A percentile compares a stretch with the other conserved stretches of the same genome.
Evolutionary conservation across 2,113 vertebrate genomes (phyloP).

Genomic region (Mastomys natalensis): DNA sequence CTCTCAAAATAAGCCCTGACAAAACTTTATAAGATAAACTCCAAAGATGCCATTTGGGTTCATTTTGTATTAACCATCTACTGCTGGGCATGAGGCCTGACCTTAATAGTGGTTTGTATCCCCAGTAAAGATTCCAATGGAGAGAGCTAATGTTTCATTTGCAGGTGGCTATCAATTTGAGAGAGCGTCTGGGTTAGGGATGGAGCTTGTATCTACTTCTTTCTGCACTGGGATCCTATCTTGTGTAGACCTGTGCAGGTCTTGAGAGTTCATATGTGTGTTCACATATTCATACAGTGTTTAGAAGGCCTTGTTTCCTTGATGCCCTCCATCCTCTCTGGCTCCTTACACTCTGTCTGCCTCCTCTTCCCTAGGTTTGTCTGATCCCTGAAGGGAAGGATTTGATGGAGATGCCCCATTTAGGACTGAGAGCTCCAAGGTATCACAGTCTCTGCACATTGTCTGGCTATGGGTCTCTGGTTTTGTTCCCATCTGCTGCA

Average conservation of each 20-base stretch:
- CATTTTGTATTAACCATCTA: not conserved
- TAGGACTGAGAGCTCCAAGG: not conserved
- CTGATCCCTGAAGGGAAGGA: not conserved
- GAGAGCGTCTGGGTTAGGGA: not conserved
- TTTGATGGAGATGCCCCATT: not conserved
- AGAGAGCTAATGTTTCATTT: not conserved
- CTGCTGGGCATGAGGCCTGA: not conserved
- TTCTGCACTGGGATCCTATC: not conserved
- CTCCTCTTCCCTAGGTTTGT: not conserved
- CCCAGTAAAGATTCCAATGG: not conserved
- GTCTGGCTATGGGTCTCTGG: not conserved
- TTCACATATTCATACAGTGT: not conserved
- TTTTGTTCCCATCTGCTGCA: not conserved
- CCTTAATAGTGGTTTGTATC: not conserved
- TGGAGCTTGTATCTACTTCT: not conserved
- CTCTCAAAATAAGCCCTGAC: not conserved
- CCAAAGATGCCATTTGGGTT: not conserved
- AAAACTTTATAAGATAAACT: not conserved
- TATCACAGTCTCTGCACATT: not conserved
- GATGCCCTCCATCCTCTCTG: not conserved
- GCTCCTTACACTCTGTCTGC: not conserved
- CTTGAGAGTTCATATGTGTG: not conserved
- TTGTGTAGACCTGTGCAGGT: not conserved
- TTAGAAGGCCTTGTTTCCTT: not conserved
- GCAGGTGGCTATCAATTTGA: not conserved